phyloP scores from a whole-genome alignment of 2,113 vertebrate genomes.

The Gavialis gangeticus region DNA sequence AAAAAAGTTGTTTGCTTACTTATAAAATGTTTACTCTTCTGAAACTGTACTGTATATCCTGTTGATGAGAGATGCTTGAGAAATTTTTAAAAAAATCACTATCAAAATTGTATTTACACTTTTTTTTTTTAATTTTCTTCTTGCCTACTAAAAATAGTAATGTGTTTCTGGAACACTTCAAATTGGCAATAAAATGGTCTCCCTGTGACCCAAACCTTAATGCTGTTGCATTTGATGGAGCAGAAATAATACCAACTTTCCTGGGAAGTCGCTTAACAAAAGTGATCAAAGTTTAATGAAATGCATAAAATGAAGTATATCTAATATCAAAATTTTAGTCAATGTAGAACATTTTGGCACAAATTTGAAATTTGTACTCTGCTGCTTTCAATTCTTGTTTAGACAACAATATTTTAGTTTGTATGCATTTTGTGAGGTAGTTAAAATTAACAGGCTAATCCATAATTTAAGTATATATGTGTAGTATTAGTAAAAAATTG shows the following conservation, averaged over 20 bases:
- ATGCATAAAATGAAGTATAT: constrained; percentile 16
- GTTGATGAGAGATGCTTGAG: constrained; percentile 60
- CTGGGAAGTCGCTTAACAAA: neutral
- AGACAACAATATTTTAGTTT: constrained; percentile 59
- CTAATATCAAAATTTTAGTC: constrained; percentile 63
- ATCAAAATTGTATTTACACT: constrained; percentile 63
- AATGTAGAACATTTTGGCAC: constrained; percentile 72
- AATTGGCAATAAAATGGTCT: constrained; percentile 65
- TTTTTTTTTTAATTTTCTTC: constrained; percentile 1
- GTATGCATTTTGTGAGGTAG: constrained; percentile 71
- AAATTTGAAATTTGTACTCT: constrained; percentile 62
- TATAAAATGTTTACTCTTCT: constrained; percentile 68
- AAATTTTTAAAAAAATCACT: constrained; percentile 54
- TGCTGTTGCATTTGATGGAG: constrained; percentile 53
- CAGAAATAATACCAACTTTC: constrained; percentile 21
- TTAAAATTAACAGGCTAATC: constrained; percentile 55
- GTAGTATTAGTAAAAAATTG: constrained; percentile 42
- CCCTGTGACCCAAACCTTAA: constrained; percentile 51
- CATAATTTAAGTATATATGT: constrained; percentile 55
- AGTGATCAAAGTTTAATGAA: constrained; percentile 21
- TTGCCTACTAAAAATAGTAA: constrained; percentile 26
- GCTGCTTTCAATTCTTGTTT: constrained; percentile 68
- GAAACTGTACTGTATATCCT: constrained; percentile 74
- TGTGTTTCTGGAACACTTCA: constrained; percentile 16
- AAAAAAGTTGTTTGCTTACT: constrained; percentile 76